Conservation (phyloP, 2,113 vertebrate genomes). For the Cynopterus brachyotis region DNA sequence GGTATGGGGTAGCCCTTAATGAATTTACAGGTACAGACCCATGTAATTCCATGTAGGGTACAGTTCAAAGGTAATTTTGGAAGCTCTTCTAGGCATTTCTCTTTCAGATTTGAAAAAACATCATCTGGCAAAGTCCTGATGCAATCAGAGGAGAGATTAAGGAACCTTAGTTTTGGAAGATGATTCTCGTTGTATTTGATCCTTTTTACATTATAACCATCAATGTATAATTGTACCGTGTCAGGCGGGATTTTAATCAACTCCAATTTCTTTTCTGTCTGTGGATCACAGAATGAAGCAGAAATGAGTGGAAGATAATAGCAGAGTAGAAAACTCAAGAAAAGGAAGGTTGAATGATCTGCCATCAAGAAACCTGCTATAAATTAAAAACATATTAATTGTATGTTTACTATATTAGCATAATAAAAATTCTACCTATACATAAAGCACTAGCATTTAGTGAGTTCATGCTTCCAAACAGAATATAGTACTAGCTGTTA, state of each 20-base stretch:
- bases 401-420: background rate
- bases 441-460: background rate
- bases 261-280: background rate
- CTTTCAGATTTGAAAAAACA: background rate
- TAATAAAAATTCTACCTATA: background rate
- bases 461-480: background rate
- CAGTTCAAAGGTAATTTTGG: background rate
- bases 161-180: background rate
- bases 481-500: background rate
- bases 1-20: background rate
- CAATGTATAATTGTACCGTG: background rate
- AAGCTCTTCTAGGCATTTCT: background rate
- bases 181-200: background rate
- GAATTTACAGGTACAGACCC: background rate
- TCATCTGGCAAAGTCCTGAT: background rate
- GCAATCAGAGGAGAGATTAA: background rate
- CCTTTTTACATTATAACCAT: background rate
- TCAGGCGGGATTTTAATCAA: background rate
- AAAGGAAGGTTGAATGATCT: background rate
- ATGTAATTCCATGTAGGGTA: background rate
- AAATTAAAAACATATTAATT: constrained; percentile 47
- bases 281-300: background rate
- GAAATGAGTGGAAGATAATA: background rate
- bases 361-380: constrained; percentile 25
- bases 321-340: constrained; percentile 2